These are phyloP conservation scores for Nerophis lumbriciformis DNA, from an alignment of 2,113 vertebrate species.

Conservation along the genomic window DNA sequence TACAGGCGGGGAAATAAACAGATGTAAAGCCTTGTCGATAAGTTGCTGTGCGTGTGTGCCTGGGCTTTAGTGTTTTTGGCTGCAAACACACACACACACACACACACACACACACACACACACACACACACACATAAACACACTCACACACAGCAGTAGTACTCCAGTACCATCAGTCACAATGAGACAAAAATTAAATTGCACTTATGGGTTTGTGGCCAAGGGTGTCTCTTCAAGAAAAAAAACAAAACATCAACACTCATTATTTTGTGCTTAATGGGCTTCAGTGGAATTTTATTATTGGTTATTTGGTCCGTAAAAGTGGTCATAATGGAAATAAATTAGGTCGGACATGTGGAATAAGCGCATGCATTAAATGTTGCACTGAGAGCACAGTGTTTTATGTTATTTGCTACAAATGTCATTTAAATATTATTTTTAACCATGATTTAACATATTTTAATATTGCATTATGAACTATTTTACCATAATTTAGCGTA, in stretches of 20 bases:
- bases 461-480: too few species aligned
- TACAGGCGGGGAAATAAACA: neutral
- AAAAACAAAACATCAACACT: conserved; percentile 52
- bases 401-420: neutral
- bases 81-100: conserved; percentile 13
- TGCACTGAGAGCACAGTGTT: too few species aligned
- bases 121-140: conserved; percentile 13
- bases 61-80: neutral
- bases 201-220: conserved; percentile 45
- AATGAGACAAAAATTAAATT: conserved; percentile 54
- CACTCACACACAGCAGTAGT: conserved; percentile 18
- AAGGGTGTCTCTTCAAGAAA: conserved; percentile 53
- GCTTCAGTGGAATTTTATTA: conserved; percentile 46
- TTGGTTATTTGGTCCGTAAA: conserved; percentile 38
- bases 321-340: conserved; percentile 45
- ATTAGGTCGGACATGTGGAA: conserved; percentile 39
- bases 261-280: conserved; percentile 53
- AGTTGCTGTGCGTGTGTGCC: neutral
- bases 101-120: conserved; percentile 4
- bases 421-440: conserved; percentile 3
- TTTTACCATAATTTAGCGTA: too few species aligned
- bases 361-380: neutral
- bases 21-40: neutral
- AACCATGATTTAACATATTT: too few species aligned
- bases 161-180: conserved; percentile 30